Evolutionary conservation across 2,113 vertebrate genomes (phyloP).

Genomic region (Labeo catla): DNA sequence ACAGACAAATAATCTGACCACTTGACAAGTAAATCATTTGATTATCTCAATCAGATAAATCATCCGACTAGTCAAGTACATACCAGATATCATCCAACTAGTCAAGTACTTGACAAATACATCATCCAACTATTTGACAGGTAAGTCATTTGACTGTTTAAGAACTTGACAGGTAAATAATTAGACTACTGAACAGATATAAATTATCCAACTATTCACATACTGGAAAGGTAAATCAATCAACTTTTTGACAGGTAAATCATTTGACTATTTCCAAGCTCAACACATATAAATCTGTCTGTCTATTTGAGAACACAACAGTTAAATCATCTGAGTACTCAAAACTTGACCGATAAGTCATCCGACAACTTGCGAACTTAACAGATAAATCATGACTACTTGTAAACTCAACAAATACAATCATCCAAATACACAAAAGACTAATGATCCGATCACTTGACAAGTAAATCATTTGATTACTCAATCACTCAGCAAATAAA

Average conservation of each 20-base stretch:
- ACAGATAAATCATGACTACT: neutral
- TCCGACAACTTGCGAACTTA: neutral
- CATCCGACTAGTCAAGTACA: neutral
- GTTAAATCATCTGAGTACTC: too few species aligned
- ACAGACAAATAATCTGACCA: neutral
- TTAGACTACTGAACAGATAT: too few species aligned
- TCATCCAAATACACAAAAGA: neutral
- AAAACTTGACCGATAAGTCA: too few species aligned
- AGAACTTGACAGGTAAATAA: neutral
- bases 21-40: neutral
- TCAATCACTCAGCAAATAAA: neutral
- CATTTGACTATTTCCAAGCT: neutral
- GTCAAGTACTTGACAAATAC: neutral
- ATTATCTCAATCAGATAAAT: neutral
- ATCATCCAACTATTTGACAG: neutral
- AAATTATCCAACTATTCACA: too few species aligned
- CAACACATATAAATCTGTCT: too few species aligned
- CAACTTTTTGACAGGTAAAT: neutral
- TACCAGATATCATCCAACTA: neutral
- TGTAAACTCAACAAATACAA: neutral
- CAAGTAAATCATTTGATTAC: neutral
- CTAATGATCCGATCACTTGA: neutral
- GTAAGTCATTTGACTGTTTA: neutral
- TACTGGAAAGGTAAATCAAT: too few species aligned
- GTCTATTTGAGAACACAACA: too few species aligned